Percentiles rank a stretch among this genome's conserved stretches.
These are phyloP conservation scores for Ophioninae sp. DNA, from an alignment of 2,888 invertebrate species.

Conservation along the genomic window DNA sequence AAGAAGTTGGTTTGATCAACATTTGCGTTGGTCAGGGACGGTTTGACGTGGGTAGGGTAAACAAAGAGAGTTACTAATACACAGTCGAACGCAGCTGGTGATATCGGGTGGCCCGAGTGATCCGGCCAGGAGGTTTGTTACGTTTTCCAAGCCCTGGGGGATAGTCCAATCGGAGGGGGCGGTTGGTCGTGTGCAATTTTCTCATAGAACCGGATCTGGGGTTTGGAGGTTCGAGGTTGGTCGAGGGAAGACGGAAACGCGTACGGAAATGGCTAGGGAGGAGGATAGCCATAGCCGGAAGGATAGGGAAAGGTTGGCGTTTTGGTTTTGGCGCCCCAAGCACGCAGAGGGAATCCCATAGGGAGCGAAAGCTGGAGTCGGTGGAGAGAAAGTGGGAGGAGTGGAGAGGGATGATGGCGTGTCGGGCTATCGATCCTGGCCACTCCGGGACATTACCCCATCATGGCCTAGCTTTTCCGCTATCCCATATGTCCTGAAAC, in stretches of 20 bases:
- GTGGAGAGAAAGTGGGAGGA: conserved; percentile 27
- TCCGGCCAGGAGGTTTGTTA: conserved; percentile 40
- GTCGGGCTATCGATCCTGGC: conserved; percentile 76
- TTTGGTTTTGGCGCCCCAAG: conserved; percentile 56
- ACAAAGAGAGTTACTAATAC: conserved; percentile 32
- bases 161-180: not conserved
- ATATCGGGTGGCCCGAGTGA: conserved; percentile 4
- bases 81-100: not conserved
- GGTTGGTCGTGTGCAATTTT: conserved; percentile 47
- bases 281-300: not conserved
- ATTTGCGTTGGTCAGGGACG: conserved; percentile 51
- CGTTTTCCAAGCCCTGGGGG: conserved; percentile 13
- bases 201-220: conserved; percentile 20
- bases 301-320: conserved; percentile 13
- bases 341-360: conserved; percentile 53
- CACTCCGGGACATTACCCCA: conserved; percentile 72
- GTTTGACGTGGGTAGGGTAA: conserved; percentile 44
- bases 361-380: conserved; percentile 35
- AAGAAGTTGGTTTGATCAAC: conserved; percentile 36
- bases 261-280: conserved; percentile 39
- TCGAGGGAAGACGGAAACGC: conserved; percentile 55
- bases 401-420: conserved; percentile 72
- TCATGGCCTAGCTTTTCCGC: conserved; percentile 70
- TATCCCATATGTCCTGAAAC: conserved; percentile 61
- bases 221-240: conserved; percentile 19